These are phyloP conservation scores for Hemibagrus wyckioides DNA, from an alignment of 2,113 vertebrate species.

Conservation along the genomic window DNA sequence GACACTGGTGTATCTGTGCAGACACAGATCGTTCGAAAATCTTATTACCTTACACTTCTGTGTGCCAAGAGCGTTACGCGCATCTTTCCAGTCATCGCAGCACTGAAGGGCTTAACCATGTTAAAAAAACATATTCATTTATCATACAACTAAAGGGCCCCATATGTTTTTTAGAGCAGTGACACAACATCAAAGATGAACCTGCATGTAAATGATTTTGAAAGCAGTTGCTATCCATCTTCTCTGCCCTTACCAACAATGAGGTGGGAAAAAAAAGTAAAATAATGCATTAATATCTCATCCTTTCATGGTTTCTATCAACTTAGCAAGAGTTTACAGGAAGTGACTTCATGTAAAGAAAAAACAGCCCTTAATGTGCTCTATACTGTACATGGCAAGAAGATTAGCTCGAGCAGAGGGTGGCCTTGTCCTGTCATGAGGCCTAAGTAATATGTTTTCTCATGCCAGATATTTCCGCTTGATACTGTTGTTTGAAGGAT, in stretches of 20 bases:
- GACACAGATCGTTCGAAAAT: conserved; percentile 44
- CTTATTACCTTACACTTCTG: conserved; percentile 49
- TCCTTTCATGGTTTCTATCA: not conserved
- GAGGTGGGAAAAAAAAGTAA: not conserved
- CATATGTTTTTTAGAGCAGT: conserved; percentile 19
- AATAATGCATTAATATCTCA: not conserved
- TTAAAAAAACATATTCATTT: conserved; percentile 52
- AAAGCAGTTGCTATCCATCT: not conserved
- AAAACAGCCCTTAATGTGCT: conserved; percentile 6
- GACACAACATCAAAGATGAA: conserved; percentile 22
- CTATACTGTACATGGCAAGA: not conserved
- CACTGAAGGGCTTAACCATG: conserved; percentile 32
- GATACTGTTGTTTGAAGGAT: conserved; percentile 35
- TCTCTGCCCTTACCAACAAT: not conserved
- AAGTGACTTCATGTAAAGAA: not conserved
- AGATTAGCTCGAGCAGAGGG: conserved; percentile 6
- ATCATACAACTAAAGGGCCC: conserved; percentile 28
- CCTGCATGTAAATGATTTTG: not conserved
- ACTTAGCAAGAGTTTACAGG: not conserved
- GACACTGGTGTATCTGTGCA: conserved; percentile 36
- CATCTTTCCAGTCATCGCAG: conserved; percentile 15
- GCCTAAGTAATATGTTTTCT: conserved; percentile 23
- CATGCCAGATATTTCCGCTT: conserved; percentile 42
- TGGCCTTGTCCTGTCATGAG: conserved; percentile 11
- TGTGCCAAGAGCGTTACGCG: conserved; percentile 21